These are phyloP conservation scores for Papilio protenor DNA, from an alignment of 2,888 invertebrate species.

Conservation along the genomic window DNA sequence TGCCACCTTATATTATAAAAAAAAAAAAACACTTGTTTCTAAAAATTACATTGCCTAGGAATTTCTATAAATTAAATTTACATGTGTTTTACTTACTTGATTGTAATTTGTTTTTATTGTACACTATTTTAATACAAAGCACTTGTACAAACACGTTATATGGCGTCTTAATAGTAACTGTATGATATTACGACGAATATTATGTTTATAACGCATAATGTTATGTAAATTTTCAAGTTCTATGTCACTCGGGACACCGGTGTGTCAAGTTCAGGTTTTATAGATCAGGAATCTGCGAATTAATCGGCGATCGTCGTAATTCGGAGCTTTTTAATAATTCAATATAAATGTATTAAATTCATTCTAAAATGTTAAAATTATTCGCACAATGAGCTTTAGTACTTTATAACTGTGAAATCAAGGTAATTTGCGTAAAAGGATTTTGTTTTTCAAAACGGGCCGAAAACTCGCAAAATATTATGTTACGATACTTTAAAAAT, in stretches of 20 bases:
- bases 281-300: conserved; percentile 45
- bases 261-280: conserved; percentile 61
- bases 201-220: conserved; percentile 66
- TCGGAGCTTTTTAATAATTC: not conserved
- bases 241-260: conserved; percentile 68
- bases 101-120: not conserved
- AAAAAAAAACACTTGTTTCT: no score
- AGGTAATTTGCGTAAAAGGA: no score
- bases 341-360: not conserved
- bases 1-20: no score
- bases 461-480: no score
- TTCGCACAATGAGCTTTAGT: not conserved
- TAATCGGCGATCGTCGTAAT: not conserved
- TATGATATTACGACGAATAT: conserved; percentile 58
- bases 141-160: conserved; percentile 45
- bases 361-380: not conserved
- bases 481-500: no score
- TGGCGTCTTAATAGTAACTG: conserved; percentile 59
- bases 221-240: conserved; percentile 80
- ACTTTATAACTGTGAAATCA: no score
- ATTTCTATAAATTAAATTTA: no score
- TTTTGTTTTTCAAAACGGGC: no score
- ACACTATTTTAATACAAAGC: not conserved
- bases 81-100: conserved; percentile 7
- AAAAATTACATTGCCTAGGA: no score